Percentiles rank a stretch among this genome's conserved stretches.
phyloP scores from a whole-genome alignment of 1,140 invertebrate genomes.

The Maniola jurtina region DNA sequence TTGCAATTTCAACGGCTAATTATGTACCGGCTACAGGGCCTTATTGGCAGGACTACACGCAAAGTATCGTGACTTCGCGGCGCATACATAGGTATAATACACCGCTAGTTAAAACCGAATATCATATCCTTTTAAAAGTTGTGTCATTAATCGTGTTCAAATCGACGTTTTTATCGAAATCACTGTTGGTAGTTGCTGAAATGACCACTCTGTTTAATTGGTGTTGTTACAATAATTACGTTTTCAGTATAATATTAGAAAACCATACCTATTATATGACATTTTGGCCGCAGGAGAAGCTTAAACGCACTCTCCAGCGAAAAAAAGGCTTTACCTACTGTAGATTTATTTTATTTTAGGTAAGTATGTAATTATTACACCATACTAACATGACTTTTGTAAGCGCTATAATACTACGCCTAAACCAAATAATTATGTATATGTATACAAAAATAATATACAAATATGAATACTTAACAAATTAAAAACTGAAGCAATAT shows the following conservation, averaged over 20 bases:
- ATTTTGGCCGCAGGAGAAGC: too few relatives aligned
- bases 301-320: too few relatives aligned
- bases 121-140: conserved; percentile 36
- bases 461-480: too few relatives aligned
- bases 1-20: conserved; percentile 52
- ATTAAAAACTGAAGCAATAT: too few relatives aligned
- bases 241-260: background rate
- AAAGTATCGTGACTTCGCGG: conserved; percentile 48
- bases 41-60: conserved; percentile 68
- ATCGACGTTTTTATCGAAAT: conserved; percentile 8
- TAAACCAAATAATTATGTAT: too few relatives aligned
- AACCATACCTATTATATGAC: too few relatives aligned
- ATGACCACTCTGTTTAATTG: conserved; percentile 6
- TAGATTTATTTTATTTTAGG: too few relatives aligned
- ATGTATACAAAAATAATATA: too few relatives aligned
- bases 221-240: background rate
- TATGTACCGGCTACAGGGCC: conserved; percentile 42
- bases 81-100: conserved; percentile 22
- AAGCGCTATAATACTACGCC: too few relatives aligned
- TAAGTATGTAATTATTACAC: too few relatives aligned
- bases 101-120: conserved; percentile 51
- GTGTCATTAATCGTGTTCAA: conserved; percentile 14
- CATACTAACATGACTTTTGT: too few relatives aligned
- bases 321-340: too few relatives aligned
- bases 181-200: background rate